Conservation (phyloP, 1,140 invertebrate genomes). For the Antheraea pernyi region DNA sequence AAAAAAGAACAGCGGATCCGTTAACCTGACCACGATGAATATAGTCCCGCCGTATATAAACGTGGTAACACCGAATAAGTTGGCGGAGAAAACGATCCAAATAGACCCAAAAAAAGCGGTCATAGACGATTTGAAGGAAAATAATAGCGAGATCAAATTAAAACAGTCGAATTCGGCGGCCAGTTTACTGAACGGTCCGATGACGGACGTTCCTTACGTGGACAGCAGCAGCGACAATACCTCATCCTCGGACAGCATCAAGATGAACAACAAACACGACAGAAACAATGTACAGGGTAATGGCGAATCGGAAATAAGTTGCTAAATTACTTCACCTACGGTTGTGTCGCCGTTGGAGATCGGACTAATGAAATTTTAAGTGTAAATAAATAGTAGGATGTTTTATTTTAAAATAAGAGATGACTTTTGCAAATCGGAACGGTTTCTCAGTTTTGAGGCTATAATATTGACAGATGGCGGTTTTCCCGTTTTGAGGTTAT, state of each 20-base stretch:
- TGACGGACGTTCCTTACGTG: slow-evolving; percentile 75
- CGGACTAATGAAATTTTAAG: background rate
- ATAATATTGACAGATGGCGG: background rate
- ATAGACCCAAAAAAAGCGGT: slow-evolving; percentile 76
- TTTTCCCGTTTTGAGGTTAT: background rate
- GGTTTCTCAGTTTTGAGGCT: background rate
- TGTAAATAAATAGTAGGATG: background rate
- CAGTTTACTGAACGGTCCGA: slow-evolving; percentile 71
- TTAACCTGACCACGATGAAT: slow-evolving; percentile 75
- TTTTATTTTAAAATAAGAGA: background rate
- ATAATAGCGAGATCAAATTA: slow-evolving; percentile 46
- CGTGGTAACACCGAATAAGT: slow-evolving; percentile 73
- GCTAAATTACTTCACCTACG: slow-evolving; percentile 34
- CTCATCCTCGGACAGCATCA: slow-evolving; percentile 51
- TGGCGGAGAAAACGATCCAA: slow-evolving; percentile 72
- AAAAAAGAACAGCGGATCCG: slow-evolving; percentile 74
- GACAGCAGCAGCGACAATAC: slow-evolving; percentile 75
- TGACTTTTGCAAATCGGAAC: background rate
- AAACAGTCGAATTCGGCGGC: slow-evolving; percentile 67
- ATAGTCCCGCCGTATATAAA: slow-evolving; percentile 70
- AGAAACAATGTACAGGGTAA: slow-evolving; percentile 58
- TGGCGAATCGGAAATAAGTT: slow-evolving; percentile 70
- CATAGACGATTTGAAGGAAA: slow-evolving; percentile 62
- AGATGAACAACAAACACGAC: slow-evolving; percentile 50
- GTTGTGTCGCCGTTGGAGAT: slow-evolving; percentile 31